Evolutionary conservation across 2,797 vertebrate species (phyloP).

Genomic region (Anisognathus igniventris): DNA sequence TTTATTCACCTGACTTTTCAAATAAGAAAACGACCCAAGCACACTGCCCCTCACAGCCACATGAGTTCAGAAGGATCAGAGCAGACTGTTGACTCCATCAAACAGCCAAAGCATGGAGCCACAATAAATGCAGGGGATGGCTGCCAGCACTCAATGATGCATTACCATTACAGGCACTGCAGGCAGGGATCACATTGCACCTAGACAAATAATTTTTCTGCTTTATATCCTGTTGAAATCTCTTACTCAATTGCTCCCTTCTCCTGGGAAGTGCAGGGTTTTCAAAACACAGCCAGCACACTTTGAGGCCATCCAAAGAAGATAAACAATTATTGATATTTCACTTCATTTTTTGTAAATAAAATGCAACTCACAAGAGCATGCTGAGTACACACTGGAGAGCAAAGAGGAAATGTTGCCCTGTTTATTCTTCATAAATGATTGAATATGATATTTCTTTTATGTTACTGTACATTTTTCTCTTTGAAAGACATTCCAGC

Average conservation of each 20-base stretch:
- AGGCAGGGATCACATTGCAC: neutral
- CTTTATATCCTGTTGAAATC: neutral
- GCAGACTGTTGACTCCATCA: neutral
- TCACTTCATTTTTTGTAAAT: slow-evolving; percentile 17
- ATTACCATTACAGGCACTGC: neutral
- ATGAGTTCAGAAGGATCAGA: neutral
- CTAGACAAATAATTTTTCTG: neutral
- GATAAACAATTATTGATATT: slow-evolving; percentile 19
- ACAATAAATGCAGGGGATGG: neutral
- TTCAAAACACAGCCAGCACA: neutral
- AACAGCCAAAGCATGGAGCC: neutral
- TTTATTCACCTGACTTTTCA: neutral
- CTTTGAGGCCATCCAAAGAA: slow-evolving; percentile 4
- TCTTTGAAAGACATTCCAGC: neutral
- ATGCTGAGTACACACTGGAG: neutral
- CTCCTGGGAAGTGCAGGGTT: slow-evolving; percentile 3
- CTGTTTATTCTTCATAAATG: slow-evolving; percentile 43
- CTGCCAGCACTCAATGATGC: neutral
- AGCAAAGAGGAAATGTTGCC: neutral
- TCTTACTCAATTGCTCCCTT: neutral
- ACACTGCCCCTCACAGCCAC: neutral
- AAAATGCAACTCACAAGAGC: neutral
- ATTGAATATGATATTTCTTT: neutral
- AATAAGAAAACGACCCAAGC: neutral
- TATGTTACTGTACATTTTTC: neutral